Percentiles rank a stretch among this genome's conserved stretches.
phyloP scores from a whole-genome alignment of 1,140 invertebrate genomes.

The Uloborus diversus region DNA sequence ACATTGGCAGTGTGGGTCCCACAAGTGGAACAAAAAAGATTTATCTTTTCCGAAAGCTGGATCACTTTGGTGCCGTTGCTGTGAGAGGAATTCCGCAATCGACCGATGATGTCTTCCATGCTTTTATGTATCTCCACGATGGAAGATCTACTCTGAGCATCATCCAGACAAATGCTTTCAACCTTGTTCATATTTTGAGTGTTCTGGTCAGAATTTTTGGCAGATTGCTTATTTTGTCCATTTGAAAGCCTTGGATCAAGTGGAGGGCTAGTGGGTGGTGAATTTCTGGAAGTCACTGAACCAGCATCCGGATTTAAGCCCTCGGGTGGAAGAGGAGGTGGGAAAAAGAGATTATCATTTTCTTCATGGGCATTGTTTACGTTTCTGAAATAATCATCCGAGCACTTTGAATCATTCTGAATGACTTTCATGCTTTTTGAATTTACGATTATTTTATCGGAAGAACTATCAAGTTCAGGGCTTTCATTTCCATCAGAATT shows the following conservation, averaged over 20 bases:
- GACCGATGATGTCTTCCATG: conserved; percentile 58
- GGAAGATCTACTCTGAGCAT: conserved; percentile 17
- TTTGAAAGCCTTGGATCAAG: conserved; percentile 53
- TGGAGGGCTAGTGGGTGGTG: conserved; percentile 73
- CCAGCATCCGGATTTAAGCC: conserved; percentile 51
- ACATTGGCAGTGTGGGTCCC: conserved; percentile 76
- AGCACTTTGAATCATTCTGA: background rate
- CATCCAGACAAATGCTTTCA: conserved; percentile 2
- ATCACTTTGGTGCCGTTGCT: conserved; percentile 69
- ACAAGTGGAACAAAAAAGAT: conserved; percentile 79
- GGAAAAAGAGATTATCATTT: conserved; percentile 45
- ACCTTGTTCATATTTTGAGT: conserved; percentile 27
- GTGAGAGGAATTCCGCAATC: conserved; percentile 44
- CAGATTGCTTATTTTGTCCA: conserved; percentile 18
- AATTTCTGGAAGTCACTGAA: conserved; percentile 62
- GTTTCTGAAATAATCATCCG: conserved; percentile 24
- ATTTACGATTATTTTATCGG: conserved; percentile 46
- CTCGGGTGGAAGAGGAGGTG: conserved; percentile 59
- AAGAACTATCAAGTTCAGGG: conserved; percentile 43
- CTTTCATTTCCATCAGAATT: conserved; percentile 40
- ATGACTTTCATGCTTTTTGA: conserved; percentile 5
- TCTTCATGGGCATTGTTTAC: conserved; percentile 37
- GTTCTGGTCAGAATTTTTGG: conserved; percentile 37
- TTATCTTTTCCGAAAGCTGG: conserved; percentile 81
- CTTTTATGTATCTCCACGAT: conserved; percentile 59